Conservation (phyloP, 2,113 vertebrate species). For the Puffinus mauretanicus region DNA sequence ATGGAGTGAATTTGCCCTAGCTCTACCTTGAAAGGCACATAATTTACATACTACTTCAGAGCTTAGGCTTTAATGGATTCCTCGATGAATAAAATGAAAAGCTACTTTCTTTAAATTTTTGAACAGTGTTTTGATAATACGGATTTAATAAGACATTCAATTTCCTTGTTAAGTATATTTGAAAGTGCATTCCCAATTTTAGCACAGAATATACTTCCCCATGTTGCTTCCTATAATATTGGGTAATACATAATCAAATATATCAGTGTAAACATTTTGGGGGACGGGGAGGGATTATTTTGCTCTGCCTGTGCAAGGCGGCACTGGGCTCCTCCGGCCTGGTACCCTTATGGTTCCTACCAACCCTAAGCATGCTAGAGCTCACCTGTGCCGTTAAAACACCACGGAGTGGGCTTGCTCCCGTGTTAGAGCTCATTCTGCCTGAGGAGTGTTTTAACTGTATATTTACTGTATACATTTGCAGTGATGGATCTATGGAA, state of each 20-base stretch:
- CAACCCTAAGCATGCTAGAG: not conserved
- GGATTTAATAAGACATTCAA: constrained; percentile 84
- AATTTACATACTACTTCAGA: constrained; percentile 97
- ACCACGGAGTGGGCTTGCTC: not conserved
- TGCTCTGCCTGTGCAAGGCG: not conserved
- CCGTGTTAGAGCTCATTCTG: not conserved
- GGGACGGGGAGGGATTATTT: not conserved
- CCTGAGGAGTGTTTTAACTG: not conserved
- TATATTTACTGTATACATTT: not conserved
- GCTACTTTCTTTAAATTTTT: constrained; percentile 91
- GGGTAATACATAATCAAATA: constrained; percentile 15
- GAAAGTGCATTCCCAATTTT: constrained; percentile 73
- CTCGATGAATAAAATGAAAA: constrained; percentile 98
- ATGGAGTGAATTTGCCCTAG: constrained; percentile 97
- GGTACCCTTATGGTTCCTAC: not conserved
- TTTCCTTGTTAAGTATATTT: constrained; percentile 83
- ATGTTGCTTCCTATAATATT: not conserved
- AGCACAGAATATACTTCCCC: constrained; percentile 68
- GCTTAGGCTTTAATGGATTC: constrained; percentile 94
- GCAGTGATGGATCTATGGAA: constrained; percentile 2
- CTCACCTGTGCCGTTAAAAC: constrained; percentile 23
- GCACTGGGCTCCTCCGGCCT: not conserved
- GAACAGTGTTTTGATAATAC: constrained; percentile 87
- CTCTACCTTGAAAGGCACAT: constrained; percentile 97
- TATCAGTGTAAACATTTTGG: constrained; percentile 26